A percentile compares a stretch with the other conserved stretches of the same genome.
Conservation (phyloP, 2,797 vertebrate genomes). For the Pristis pectinata region DNA sequence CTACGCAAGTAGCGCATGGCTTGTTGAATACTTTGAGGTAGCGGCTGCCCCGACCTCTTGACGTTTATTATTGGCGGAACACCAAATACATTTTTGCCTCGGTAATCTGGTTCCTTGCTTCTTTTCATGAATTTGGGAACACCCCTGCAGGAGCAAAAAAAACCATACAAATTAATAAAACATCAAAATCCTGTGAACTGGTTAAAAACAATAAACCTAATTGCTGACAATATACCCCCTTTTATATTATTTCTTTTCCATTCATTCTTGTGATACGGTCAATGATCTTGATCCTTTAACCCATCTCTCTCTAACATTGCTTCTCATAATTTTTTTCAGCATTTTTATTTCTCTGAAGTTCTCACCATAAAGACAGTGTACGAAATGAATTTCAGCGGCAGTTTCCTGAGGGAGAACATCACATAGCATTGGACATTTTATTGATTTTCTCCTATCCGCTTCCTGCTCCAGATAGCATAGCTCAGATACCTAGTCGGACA, state of each 20-base stretch:
- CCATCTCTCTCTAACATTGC: background rate
- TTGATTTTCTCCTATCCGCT: background rate
- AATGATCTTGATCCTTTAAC: background rate
- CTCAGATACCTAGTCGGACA: background rate
- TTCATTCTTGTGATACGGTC: background rate
- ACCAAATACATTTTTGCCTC: slow-evolving; percentile 69
- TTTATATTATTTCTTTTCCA: background rate
- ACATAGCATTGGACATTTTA: too few species aligned
- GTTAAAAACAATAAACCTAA: background rate
- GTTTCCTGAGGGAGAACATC: too few species aligned
- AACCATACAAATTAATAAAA: slow-evolving; percentile 1
- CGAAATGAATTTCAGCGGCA: too few species aligned
- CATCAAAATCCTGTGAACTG: background rate
- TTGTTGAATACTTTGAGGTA: slow-evolving; percentile 79
- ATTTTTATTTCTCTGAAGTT: background rate
- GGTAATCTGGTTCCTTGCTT: slow-evolving; percentile 70
- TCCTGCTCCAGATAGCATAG: background rate
- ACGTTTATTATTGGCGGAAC: slow-evolving; percentile 68
- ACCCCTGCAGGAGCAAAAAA: slow-evolving; percentile 53
- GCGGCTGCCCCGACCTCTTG: slow-evolving; percentile 68
- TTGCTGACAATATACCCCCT: background rate
- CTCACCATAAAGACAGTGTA: background rate
- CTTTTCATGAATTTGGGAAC: slow-evolving; percentile 81
- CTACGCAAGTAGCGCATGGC: slow-evolving; percentile 75
- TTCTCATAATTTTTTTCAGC: background rate